Conservation (phyloP, 2,797 vertebrate genomes). For the Gouania willdenowi region DNA sequence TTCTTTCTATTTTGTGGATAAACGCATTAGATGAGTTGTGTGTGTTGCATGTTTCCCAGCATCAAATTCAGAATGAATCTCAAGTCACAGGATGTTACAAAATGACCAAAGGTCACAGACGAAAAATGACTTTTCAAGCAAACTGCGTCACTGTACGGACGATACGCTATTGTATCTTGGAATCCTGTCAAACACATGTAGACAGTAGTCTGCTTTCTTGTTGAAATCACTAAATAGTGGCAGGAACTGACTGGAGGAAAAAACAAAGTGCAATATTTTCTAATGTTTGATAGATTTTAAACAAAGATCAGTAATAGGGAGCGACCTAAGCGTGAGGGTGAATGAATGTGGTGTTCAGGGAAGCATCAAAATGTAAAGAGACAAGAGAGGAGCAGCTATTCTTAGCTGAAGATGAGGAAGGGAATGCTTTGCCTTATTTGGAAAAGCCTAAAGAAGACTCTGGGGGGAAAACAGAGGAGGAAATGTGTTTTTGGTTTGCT, state of each 20-base stretch:
- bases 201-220: background rate
- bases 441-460: conserved; percentile 60
- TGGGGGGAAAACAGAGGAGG: conserved; percentile 46
- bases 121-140: background rate
- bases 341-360: conserved; percentile 50
- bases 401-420: conserved; percentile 61
- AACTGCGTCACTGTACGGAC: background rate
- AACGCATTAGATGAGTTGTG: conserved; percentile 3
- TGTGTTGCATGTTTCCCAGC: background rate
- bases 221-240: background rate
- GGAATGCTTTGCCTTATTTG: conserved; percentile 83
- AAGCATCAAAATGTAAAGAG: conserved; percentile 63
- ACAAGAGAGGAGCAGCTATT: conserved; percentile 67
- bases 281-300: conserved; percentile 29
- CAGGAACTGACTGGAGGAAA: conserved; percentile 1
- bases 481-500: conserved; percentile 54
- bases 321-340: conserved; percentile 11
- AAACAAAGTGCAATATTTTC: conserved; percentile 1
- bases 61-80: conserved; percentile 17
- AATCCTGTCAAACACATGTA: background rate
- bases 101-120: background rate
- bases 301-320: conserved; percentile 20
- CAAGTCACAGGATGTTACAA: conserved; percentile 14
- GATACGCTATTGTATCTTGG: background rate
- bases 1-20: too few relatives aligned